Conservation (phyloP, 2,888 invertebrate genomes). For the Pardosa pseudoannulata region DNA sequence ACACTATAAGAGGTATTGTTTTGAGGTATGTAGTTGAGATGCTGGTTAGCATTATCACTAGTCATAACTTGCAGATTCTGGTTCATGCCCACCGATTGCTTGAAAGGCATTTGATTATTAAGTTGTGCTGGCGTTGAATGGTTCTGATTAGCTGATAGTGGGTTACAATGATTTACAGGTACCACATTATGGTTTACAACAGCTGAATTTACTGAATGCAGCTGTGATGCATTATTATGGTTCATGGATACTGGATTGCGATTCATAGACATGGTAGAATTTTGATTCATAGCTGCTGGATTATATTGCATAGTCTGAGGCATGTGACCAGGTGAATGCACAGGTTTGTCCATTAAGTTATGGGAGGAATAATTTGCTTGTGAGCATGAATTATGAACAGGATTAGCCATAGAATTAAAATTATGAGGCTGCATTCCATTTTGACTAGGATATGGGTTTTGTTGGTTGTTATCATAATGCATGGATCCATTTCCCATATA, state of each 20-base stretch:
- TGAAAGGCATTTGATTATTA: neutral
- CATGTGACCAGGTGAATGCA: neutral
- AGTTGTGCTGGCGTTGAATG: neutral
- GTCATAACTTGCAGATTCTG: slow-evolving; percentile 48
- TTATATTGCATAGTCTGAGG: slow-evolving; percentile 29
- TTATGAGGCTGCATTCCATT: slow-evolving; percentile 32
- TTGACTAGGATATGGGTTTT: slow-evolving; percentile 43
- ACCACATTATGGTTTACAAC: neutral
- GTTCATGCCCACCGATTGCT: neutral
- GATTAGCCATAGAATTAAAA: slow-evolving; percentile 29
- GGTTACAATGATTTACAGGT: neutral
- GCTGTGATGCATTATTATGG: neutral
- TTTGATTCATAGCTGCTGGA: neutral
- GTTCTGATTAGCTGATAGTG: neutral
- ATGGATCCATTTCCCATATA: slow-evolving; percentile 20
- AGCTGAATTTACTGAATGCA: neutral
- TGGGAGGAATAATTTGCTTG: slow-evolving; percentile 33
- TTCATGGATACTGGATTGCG: neutral
- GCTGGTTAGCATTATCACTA: slow-evolving; percentile 20
- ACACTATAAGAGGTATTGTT: slow-evolving; percentile 24
- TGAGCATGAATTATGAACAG: neutral
- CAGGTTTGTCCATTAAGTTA: slow-evolving; percentile 14
- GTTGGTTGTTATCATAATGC: slow-evolving; percentile 34
- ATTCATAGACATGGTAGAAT: neutral
- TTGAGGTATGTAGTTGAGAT: slow-evolving; percentile 25